Evolutionary conservation across 1,140 invertebrate genomes (phyloP).

Genomic region (Brachionus calyciflorus): DNA sequence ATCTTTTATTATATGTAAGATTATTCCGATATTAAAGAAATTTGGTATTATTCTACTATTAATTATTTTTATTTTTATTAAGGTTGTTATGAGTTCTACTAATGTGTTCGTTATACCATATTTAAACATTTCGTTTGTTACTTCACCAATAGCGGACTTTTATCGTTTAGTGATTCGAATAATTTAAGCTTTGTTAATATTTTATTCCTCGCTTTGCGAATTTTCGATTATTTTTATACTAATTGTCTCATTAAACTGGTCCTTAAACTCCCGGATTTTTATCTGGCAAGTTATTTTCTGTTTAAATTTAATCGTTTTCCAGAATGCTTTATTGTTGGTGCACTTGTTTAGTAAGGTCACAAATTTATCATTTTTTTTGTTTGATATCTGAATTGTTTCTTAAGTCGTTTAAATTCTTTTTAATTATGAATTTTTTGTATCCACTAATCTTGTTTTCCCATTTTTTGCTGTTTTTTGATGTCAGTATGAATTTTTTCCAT

Average conservation of each 20-base stretch:
- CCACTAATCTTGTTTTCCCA: neutral
- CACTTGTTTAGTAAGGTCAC: slow-evolving; percentile 13
- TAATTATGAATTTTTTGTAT: neutral
- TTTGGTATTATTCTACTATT: neutral
- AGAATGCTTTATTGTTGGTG: neutral
- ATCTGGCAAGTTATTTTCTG: neutral
- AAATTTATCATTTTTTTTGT: neutral
- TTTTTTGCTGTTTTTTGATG: slow-evolving; percentile 32
- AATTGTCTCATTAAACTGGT: slow-evolving; percentile 5
- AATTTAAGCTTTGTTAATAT: neutral
- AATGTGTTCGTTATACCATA: too few relatives aligned
- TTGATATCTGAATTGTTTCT: slow-evolving; percentile 12
- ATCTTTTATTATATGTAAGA: neutral
- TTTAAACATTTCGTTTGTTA: too few relatives aligned
- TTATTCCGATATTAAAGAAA: slow-evolving; percentile 29
- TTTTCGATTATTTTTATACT: neutral
- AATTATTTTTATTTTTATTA: neutral
- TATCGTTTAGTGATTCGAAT: too few relatives aligned
- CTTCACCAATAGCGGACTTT: too few relatives aligned
- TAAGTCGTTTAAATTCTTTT: slow-evolving; percentile 23
- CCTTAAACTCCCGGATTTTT: neutral
- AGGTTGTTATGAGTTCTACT: too few relatives aligned
- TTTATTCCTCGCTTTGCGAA: neutral
- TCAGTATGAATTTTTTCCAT: slow-evolving; percentile 8
- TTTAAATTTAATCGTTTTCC: neutral